Base-by-base conservation (phyloP, 2,797 vertebrate species). In the Microctenopoma steveboyesi region DNA sequence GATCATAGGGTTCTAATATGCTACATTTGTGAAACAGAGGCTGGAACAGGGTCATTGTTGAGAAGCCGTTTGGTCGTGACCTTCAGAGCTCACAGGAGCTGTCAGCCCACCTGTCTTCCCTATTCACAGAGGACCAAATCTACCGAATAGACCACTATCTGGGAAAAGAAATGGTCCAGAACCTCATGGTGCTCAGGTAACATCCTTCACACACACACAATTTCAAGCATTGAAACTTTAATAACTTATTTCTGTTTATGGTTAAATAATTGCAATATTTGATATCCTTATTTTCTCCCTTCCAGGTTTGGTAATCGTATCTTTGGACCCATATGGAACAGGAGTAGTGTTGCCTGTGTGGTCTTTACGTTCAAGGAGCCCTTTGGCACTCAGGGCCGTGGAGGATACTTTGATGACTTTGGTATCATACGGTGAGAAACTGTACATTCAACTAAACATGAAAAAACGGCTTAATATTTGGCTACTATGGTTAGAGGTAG, bases 151-250 rank as follows among this genome's bases (percentile, higher is more conserved):
- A 97, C 90, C 96, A 97, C 91, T 98, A 98, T 89, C 92, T 98
- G 79, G 97, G 97, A 74, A 98, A 98, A 85, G 97, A 98, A 91
- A 98, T 98, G 97, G 96, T 98, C 33, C 97, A 98, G 87, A 98
- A 96, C 89, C 96, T 98, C 64, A 98, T 98, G 97, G 95, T 98
- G 65, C 94, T 98, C 2, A 94, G 96, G 96, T 97, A 87, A 46
- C 15, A 13, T 6, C 2, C 1, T 37, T 27, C n/a, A 55, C 1
- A 40, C 2, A 40, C 2, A 22, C 15, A 48, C 11, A 22, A 25
- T 62, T 28, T 2, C 18, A 43, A 37, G 25, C 22, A 42, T 7
- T 52, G 22, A 10, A 60, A 49, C 40, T 40, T 11, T 11, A 40
- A 40, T 35, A 5, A 43, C 18, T 11, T 10, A 1, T 25, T 3